Percentiles rank a stretch among this genome's conserved stretches.
phyloP scores from a whole-genome alignment of 2,113 vertebrate genomes.

The Atrichornis clamosus region DNA sequence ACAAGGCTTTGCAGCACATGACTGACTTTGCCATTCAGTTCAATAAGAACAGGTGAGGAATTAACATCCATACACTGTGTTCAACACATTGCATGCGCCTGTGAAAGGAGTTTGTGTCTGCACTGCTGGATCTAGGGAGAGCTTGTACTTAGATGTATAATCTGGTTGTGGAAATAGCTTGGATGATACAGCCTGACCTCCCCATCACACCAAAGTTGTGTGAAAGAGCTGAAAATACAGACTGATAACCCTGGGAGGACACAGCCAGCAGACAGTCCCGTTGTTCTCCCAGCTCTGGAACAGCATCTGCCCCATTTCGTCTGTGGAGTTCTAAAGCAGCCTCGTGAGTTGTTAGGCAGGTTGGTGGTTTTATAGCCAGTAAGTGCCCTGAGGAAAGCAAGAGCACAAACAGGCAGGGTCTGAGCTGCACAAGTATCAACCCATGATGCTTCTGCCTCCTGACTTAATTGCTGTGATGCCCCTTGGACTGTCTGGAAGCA shows the following conservation, averaged over 20 bases:
- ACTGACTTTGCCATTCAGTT: slow-evolving; percentile 98
- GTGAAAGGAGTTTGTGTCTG: background rate
- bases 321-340: background rate
- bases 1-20: slow-evolving; percentile 99
- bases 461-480: background rate
- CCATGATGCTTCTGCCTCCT: background rate
- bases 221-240: background rate
- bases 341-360: background rate
- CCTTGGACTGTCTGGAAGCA: background rate
- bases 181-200: background rate
- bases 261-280: background rate
- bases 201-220: background rate
- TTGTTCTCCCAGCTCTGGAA: background rate
- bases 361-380: background rate
- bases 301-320: background rate
- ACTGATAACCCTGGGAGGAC: background rate
- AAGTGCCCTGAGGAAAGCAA: background rate
- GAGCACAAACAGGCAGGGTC: background rate
- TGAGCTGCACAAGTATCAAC: background rate
- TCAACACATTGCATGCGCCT: background rate
- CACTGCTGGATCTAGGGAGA: background rate
- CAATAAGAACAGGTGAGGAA: slow-evolving; percentile 96
- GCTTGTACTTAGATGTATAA: background rate
- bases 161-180: background rate
- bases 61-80: background rate